phyloP scores from a whole-genome alignment of 2,888 invertebrate species.

The Crepidodera aurea region DNA sequence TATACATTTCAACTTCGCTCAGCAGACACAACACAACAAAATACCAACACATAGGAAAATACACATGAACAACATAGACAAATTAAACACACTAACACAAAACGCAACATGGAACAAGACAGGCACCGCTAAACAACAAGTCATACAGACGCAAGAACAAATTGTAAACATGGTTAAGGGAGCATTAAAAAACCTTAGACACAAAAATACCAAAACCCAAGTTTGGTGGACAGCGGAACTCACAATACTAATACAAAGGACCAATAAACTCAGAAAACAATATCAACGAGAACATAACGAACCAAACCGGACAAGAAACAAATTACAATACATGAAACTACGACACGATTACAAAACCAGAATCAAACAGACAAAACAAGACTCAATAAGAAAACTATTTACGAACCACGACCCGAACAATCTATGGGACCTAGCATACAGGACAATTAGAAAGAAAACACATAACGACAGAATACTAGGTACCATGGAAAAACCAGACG shows the following conservation, averaged over 20 bases:
- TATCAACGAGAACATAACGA: neutral
- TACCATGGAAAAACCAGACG: slow-evolving; percentile 16
- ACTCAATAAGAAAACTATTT: neutral
- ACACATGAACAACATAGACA: neutral
- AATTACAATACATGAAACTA: neutral
- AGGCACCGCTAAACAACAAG: neutral
- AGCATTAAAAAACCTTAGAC: neutral
- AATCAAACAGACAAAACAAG: neutral
- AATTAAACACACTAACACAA: neutral
- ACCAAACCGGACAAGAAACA: neutral
- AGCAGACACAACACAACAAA: neutral
- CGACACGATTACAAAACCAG: slow-evolving; percentile 6
- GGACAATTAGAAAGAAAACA: neutral
- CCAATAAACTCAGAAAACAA: neutral
- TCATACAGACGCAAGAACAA: neutral
- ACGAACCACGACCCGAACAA: neutral
- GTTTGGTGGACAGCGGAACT: neutral
- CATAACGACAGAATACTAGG: neutral
- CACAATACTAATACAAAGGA: neutral
- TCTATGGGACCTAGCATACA: slow-evolving; percentile 11
- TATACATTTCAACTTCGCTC: slow-evolving; percentile 3
- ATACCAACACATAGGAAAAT: neutral
- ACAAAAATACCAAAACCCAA: neutral
- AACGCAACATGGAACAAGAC: neutral
- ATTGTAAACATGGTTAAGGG: neutral